phyloP scores from a whole-genome alignment of 1,140 invertebrate genomes.

The Schlechtendalia chinensis region DNA sequence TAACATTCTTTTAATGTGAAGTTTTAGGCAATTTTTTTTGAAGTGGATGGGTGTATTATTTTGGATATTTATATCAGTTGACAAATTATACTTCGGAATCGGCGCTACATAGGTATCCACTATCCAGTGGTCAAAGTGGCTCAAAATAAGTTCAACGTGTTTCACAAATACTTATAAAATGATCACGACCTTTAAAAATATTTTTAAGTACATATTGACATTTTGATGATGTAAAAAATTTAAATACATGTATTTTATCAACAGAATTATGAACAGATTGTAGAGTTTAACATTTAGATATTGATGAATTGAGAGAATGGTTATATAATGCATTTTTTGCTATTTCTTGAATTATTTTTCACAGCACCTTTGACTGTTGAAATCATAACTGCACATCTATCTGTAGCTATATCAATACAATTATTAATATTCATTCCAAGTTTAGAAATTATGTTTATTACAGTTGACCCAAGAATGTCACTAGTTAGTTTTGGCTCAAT shows the following conservation, averaged over 20 bases:
- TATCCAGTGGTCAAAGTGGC: no score
- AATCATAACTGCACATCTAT: background rate
- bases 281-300: background rate
- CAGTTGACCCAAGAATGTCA: background rate
- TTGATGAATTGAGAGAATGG: background rate
- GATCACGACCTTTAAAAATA: background rate
- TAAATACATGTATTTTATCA: background rate
- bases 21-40: no score
- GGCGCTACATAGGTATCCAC: no score
- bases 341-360: background rate
- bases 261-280: background rate
- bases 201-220: background rate
- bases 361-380: background rate
- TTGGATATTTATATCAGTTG: no score
- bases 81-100: no score
- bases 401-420: background rate
- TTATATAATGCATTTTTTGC: slow-evolving; percentile 5
- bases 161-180: background rate
- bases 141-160: no score
- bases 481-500: background rate
- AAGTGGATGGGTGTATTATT: no score
- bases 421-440: background rate
- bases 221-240: slow-evolving; percentile 5
- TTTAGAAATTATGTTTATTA: background rate
- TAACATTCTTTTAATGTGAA: no score